Base-by-base conservation (phyloP, 2,113 vertebrate species). In the Dromiciops gliroides region DNA sequence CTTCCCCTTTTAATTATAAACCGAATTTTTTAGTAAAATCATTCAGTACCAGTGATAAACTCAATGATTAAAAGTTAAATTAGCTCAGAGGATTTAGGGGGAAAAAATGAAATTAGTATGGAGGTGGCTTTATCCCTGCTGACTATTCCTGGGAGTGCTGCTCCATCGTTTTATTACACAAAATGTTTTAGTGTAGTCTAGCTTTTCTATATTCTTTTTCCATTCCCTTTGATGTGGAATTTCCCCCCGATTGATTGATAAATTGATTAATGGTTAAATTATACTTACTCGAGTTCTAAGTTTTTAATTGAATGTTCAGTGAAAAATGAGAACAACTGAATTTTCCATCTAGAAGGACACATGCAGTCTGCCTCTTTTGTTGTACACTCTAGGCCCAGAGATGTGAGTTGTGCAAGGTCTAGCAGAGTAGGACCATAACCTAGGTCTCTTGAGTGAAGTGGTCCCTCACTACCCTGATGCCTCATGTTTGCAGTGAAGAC, bases 261-360 rank as follows among this genome's bases (percentile, higher is more conserved):
- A 94, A 31, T 11, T 50, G 3, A 5, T 93, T 93, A 50, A 49
- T 95, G 47, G 37, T 90, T 28, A 95, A 48, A 37, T 75, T 92
- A 19, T 22, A 19, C 83, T 96, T 94, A 16, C n/a, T n/a, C n/a
- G n/a, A 14, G 52, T 47, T 95, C 12, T 48, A 89, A 0, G 0
- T 96, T 8, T 26, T 51, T 48, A 92, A n/a, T 12, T 67, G 12
- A 91, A 49, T 94, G 90, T 90, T 95, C 89, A 51, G 0, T 91
- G 48, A 48, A 94, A 95, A 94, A 50, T 56, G 0, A 37, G 16
- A 90, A 95, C 92, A 91, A 67, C 48, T 95, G 25, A 90, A n/a
- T 95, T 48, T n/a, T 6, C 26, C 25, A 0, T 90, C 89, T 83
- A 12, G n/a, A 92, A 93, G 92, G 47, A 9, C n/a, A 51, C 4